Base-by-base conservation (phyloP, 2,888 invertebrate genomes). In the Drosophila sordidula region DNA sequence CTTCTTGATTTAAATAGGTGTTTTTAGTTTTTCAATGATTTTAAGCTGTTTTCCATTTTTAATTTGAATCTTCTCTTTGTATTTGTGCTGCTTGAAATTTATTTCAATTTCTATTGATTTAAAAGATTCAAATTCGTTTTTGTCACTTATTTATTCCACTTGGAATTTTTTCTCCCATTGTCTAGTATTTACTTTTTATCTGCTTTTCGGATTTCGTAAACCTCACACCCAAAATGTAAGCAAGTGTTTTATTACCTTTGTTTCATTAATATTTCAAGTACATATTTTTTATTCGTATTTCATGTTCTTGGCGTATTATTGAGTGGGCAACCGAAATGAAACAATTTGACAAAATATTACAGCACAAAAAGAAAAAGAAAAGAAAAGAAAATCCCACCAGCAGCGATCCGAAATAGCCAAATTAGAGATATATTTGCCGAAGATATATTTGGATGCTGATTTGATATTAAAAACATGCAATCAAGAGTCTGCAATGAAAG, bases 401-500 rank as follows among this genome's bases (percentile, higher is more conserved):
- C 25, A 39, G 22, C 56, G 39, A 50, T 51, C 54, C 36, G 38
- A 36, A 56, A 50, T 44, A 46, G 16, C 44, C 26, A 50, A 67
- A 68, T 69, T 73, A 65, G 62, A 29, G 50, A 52, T 47, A 70
- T 70, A 65, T 73, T 55, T 34, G 34, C 12, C 34, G 12, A 34
- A 62, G 45, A 47, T 65, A 44, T 65, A 49, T 61, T 45, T 52
- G 46, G 54, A 55, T 69, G 58, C 52, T 70, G 63, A 63, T 73
- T 71, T 62, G 50, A 76, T 78, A 86, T 78, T 83, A 76, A 80
- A 70, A 70, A 66, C 70, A 75, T 72, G 80, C 78, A 82, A 89
- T 89, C 82, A 89, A 82, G 85, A 75, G 87, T 73, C 75, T 73
- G 87, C 78, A 78, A 80, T 83, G 89, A 85, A 87, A 77, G 80